Base-by-base conservation (phyloP, 2,888 invertebrate genomes). In the Thecophora atra region DNA sequence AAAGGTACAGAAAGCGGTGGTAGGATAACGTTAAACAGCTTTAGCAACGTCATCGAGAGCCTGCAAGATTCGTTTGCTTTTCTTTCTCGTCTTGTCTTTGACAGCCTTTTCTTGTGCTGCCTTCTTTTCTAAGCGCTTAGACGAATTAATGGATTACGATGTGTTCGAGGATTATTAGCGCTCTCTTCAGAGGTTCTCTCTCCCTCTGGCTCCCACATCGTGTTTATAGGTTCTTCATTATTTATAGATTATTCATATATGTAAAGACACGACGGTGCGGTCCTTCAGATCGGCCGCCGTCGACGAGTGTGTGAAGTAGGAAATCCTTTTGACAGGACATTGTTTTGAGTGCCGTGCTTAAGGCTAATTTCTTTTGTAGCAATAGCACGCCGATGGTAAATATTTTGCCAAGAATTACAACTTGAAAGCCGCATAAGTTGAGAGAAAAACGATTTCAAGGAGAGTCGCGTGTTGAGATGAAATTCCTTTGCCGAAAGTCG, bases 291-390 rank as follows among this genome's bases (percentile, higher is more conserved):
- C 58, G 28, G 7, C 58, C 54, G n/a, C 3, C 54, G 54, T n/a
- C n/a, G 7, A 19, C 17, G 64, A 47, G 64, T 17, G 30, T 58
- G 37, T 21, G 54, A 37, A 54, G 24, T 24, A 37, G 11, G 37
- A 71, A 68, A 71, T 73, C 73, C 73, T 42, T 64, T 58, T 62
- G 52, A 37, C 62, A 30, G 64, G 47, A 58, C 69, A 73, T 75
- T 73, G 62, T 74, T 70, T 63, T 72, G 73, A 65, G 68, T 68
- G 74, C 65, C 75, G 78, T 76, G n/a, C 76, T 80, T 78, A 78
- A 78, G 79, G 81, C 81, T 81, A 81, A 82, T 83, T 83, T 82
- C 77, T 77, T 80, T 83, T 81, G 81, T 81, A 37, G 11, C n/a
- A 52, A 63, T 21, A 37, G 37, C 51, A 51, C 37, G 3, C 30